Evolutionary conservation across 2,113 vertebrate species (phyloP), one percentile per base, ranked within the genome.

Genomic region (Collichthys lucidus): DNA sequence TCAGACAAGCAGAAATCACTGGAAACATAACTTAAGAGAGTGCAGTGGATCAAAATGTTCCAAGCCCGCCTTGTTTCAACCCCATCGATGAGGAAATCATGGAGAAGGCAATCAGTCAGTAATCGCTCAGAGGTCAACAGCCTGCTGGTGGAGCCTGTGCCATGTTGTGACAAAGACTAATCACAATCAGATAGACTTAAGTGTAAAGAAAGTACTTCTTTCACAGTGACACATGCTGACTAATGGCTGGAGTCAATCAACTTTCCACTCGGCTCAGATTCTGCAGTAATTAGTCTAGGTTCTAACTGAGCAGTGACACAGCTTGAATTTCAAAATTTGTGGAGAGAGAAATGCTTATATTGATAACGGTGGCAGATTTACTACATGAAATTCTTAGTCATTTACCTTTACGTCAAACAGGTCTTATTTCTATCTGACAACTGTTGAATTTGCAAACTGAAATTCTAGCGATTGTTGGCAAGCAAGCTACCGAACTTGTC

Each of bases 101-200:
- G 20, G 55, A 12, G 61, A 74, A 81, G 26, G n/a, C 77, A 85
- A 90, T 90, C 91, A 88, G 77, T 31, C 62, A 2, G 63, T 71
- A 82, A 85, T 83, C 12, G 24, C 65, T 65, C 61, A 69, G 65
- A 67, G 87, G 82, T 89, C 91, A 91, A 74, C 77, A 79, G 59
- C 55, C 72, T 66, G 84, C 31, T 29, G 72, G 68, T 56, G 60
- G 55, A 76, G 29, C 24, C 59, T 50, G 14, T 40, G 57, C 46
- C 40, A 49, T 70, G 55, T 83, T 77, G 52, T 82, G 60, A 77
- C 69, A 65, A 77, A 80, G 83, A 50, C 69, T 80, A 84, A 91
- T 88, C 82, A 77, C 84, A 88, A 89, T 90, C 87, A 90, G 86
- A 83, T 11, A 3, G 47, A 70, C 17, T 50, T 55, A 75, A 80